Evolutionary conservation across 2,797 vertebrate genomes (phyloP), one percentile per base, ranked within the genome.

Genomic region (Sitta carolinensis): DNA sequence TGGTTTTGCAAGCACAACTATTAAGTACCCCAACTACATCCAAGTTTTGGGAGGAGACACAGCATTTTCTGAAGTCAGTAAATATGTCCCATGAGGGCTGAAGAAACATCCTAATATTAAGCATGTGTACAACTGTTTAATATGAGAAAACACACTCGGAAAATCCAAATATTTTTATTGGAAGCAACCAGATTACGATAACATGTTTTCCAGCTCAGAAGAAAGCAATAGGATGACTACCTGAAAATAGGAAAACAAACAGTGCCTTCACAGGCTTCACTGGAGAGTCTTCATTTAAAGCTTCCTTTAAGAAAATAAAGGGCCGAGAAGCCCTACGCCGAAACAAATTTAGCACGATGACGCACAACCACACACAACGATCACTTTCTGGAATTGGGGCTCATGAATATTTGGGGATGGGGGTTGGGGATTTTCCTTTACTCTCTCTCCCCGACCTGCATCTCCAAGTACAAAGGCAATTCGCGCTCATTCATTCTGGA

Each of bases 111-210:
- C 87, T 72, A 69, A 86, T 66, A 81, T 84, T 93, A 89, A 89
- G 84, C 84, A 80, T 73, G 87, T 67, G 58, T 73, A 86, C 66
- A 89, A 90, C 69, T 11, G 66, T 16, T 92, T 59, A 93, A 86
- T 59, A 67, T 52, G 55, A 96, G 55, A 88, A 96, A 90, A 95
- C 91, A 89, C 48, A 61, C 63, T 22, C 51, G 10, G 90, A 94
- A 95, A 95, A 84, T 17, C 57, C 72, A 95, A 96, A 95, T 91
- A 94, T 96, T 95, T 93, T 93, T 78, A 72, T 19, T 94, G 94
- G 87, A 90, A 75, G n/a, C 40, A 62, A 58, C 22, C 19, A 58
- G 58, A 85, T 72, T 77, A 87, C 16, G 82, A 72, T 45, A 95
- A 91, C 94, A 89, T 5, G 74, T 74, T 90, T 68, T 75, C 76